phyloP scores from a whole-genome alignment of 2,113 vertebrate species.

The Anhinga rufa region DNA sequence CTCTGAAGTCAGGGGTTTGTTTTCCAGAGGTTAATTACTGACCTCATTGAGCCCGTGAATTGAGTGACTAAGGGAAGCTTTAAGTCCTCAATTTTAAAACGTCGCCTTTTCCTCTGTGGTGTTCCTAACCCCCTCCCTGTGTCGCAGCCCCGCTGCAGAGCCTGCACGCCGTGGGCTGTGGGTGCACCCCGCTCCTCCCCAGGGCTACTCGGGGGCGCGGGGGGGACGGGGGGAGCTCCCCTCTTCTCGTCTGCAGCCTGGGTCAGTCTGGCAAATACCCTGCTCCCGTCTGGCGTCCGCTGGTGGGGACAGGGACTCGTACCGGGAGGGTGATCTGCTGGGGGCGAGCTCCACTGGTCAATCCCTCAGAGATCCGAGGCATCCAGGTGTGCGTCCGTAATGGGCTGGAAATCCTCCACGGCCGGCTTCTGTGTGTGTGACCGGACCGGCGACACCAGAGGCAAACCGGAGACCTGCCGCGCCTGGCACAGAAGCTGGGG shows the following conservation, averaged over 20 bases:
- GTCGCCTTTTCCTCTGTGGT: too few relatives aligned
- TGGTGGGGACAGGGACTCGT: not conserved
- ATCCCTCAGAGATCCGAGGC: not conserved
- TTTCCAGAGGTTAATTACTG: not conserved
- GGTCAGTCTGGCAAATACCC: not conserved
- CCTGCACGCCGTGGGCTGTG: not conserved
- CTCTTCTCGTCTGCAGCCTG: too few relatives aligned
- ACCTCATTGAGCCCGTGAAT: not conserved
- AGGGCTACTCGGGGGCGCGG: rapidly evolving
- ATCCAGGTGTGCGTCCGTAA: not conserved
- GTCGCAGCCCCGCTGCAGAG: not conserved
- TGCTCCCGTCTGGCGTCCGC: not conserved
- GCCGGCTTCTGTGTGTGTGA: not conserved
- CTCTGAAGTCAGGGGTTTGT: too few relatives aligned
- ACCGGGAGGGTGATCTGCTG: not conserved
- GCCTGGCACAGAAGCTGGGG: not conserved
- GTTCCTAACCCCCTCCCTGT: not conserved
- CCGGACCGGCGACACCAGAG: not conserved
- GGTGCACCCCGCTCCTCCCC: not conserved
- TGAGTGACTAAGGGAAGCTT: too few relatives aligned
- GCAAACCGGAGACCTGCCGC: not conserved
- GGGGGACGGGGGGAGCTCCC: too few relatives aligned
- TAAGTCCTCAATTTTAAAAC: too few relatives aligned
- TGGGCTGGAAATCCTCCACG: not conserved
- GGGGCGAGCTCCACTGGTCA: not conserved